Evolutionary conservation across 2,113 vertebrate species (phyloP).

Genomic region (Takifugu bimaculatus): DNA sequence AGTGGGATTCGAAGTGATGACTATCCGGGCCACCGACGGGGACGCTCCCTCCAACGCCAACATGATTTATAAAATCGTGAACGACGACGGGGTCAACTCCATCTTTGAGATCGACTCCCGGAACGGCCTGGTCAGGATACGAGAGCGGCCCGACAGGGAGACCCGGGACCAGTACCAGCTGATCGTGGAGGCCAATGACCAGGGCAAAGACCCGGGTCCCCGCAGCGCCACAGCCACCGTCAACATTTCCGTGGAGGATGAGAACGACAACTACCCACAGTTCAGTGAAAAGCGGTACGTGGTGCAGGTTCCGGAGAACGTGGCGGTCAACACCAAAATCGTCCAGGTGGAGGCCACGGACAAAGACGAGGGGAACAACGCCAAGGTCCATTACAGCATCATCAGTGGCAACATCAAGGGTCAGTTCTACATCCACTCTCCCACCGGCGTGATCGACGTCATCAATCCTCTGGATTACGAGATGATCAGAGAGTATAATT

Average conservation of each 20-base stretch:
- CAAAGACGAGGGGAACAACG: constrained; percentile 87
- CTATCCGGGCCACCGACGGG: constrained; percentile 87
- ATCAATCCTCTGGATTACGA: constrained; percentile 95
- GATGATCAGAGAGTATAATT: constrained; percentile 85
- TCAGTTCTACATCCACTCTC: constrained; percentile 92
- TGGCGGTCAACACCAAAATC: constrained; percentile 83
- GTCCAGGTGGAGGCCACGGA: constrained; percentile 89
- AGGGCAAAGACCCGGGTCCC: constrained; percentile 88
- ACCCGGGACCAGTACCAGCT: constrained; percentile 80
- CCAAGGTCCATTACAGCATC: constrained; percentile 92
- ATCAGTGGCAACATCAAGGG: constrained; percentile 92
- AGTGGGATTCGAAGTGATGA: constrained; percentile 92
- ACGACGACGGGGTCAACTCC: constrained; percentile 67
- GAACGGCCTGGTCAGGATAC: constrained; percentile 87
- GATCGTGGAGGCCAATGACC: constrained; percentile 92
- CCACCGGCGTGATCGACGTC: constrained; percentile 86
- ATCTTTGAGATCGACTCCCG: constrained; percentile 88
- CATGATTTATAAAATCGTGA: constrained; percentile 90
- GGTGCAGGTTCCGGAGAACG: constrained; percentile 86
- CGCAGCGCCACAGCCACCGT: constrained; percentile 87
- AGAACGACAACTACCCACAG: constrained; percentile 96
- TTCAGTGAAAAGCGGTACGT: constrained; percentile 91
- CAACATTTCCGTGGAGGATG: constrained; percentile 88
- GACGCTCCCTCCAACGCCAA: constrained; percentile 93
- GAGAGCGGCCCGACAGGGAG: constrained; percentile 84